Evolutionary conservation across 2,888 invertebrate species (phyloP).

Genomic region (Eumacrocentrus americanus): DNA sequence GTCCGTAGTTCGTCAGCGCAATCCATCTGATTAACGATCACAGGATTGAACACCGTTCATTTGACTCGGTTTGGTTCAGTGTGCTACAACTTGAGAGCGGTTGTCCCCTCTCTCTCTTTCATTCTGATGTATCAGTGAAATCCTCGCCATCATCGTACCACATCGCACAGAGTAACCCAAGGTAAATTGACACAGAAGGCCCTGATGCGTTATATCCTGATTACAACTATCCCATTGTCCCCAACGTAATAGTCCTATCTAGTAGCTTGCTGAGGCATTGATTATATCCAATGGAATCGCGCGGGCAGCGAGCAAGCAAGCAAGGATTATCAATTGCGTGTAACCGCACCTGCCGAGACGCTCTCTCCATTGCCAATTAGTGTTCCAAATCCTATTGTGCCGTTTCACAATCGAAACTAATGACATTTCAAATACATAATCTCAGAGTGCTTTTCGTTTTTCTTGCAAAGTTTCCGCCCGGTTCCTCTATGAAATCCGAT

Average conservation of each 20-base stretch:
- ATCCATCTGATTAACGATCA: conserved; percentile 11
- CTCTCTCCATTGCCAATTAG: conserved; percentile 14
- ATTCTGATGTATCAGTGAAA: background rate
- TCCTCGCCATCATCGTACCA: background rate
- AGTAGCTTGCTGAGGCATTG: conserved; percentile 10
- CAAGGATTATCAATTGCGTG: conserved; percentile 24
- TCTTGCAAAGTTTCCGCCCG: too few relatives aligned
- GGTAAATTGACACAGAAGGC: conserved; percentile 12
- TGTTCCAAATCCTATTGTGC: conserved; percentile 10
- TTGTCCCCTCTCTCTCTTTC: background rate
- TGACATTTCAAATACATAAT: background rate
- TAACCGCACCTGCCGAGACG: conserved; percentile 3
- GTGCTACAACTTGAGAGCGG: conserved; percentile 5
- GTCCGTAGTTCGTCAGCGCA: conserved; percentile 3
- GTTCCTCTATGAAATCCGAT: too few relatives aligned
- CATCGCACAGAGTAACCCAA: background rate
- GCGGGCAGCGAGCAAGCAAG: conserved; percentile 13
- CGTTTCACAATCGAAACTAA: conserved; percentile 5
- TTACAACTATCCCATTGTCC: conserved; percentile 23
- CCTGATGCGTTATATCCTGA: conserved; percentile 14
- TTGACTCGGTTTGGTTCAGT: conserved; percentile 1
- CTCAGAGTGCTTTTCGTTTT: too few relatives aligned
- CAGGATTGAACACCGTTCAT: background rate
- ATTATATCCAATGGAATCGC: conserved; percentile 24
- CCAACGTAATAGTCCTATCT: conserved; percentile 13